These are phyloP conservation scores for Rhingia campestris DNA, from an alignment of 2,888 invertebrate genomes.

Conservation along the genomic window DNA sequence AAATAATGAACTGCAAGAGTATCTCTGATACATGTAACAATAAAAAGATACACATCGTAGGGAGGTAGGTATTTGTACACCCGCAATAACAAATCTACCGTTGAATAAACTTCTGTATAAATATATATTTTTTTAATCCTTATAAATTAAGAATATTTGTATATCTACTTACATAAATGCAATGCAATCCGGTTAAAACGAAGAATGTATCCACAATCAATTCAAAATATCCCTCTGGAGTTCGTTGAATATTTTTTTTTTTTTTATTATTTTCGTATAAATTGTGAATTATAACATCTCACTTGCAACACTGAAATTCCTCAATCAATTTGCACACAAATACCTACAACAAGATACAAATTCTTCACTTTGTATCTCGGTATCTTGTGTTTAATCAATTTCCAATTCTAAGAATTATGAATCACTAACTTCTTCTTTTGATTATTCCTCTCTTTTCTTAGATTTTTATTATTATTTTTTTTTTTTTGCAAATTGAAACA, in stretches of 20 bases:
- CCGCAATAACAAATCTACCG: background rate
- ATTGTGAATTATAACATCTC: background rate
- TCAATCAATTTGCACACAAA: constrained; percentile 9
- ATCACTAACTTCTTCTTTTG: constrained; percentile 44
- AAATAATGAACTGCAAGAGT: too few relatives aligned
- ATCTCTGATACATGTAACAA: too few relatives aligned
- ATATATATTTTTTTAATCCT: background rate
- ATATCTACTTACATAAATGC: constrained; percentile 65
- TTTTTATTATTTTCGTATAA: background rate
- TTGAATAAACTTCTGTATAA: constrained; percentile 49
- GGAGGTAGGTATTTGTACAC: too few relatives aligned
- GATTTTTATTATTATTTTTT: constrained; percentile 19
- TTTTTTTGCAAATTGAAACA: constrained; percentile 35
- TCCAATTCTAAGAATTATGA: constrained; percentile 60
- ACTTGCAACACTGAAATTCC: constrained; percentile 12
- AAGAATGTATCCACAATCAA: constrained; percentile 64
- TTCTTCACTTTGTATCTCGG: constrained; percentile 47
- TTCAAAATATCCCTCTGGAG: constrained; percentile 31
- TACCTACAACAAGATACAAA: constrained; percentile 18
- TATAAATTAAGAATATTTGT: background rate
- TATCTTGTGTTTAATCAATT: constrained; percentile 59
- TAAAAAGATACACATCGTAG: too few relatives aligned
- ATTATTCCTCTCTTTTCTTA: constrained; percentile 19
- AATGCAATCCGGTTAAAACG: constrained; percentile 46
- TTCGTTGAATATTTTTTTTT: constrained; percentile 23